phyloP scores from a whole-genome alignment of 2,113 vertebrate species.

The Vicugna pacos region DNA sequence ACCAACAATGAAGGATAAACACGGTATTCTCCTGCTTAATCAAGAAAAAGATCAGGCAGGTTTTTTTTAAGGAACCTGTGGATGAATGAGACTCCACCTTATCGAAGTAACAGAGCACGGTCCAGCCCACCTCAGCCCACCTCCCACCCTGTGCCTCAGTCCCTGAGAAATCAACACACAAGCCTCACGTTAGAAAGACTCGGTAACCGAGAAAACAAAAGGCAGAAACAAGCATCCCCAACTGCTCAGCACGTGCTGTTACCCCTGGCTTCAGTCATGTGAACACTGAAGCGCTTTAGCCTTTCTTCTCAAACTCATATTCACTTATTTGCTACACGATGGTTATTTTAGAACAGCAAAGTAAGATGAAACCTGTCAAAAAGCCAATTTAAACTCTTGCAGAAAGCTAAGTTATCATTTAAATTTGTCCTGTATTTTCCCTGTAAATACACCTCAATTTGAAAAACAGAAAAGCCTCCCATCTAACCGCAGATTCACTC shows the following conservation, averaged over 20 bases:
- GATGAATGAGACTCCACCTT: constrained; percentile 41
- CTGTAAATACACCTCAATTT: background rate
- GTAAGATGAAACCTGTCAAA: background rate
- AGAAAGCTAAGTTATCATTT: background rate
- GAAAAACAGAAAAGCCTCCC: background rate
- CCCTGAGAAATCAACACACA: constrained; percentile 36
- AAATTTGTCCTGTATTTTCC: background rate
- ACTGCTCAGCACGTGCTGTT: background rate
- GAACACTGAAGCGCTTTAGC: background rate
- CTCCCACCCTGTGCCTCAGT: background rate
- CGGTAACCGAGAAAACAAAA: background rate
- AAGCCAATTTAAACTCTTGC: background rate
- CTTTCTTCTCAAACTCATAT: background rate
- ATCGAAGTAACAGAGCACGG: background rate
- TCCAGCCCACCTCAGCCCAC: constrained; percentile 27
- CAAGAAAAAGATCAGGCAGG: constrained; percentile 55
- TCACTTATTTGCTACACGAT: background rate
- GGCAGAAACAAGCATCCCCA: background rate
- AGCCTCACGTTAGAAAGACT: constrained; percentile 1
- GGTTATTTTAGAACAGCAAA: background rate
- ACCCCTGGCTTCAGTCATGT: background rate
- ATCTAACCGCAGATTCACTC: background rate
- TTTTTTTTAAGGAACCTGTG: constrained; percentile 30
- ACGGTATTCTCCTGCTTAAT: constrained; percentile 73
- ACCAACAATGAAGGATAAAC: constrained; percentile 84